Percentiles rank a stretch among this genome's conserved stretches.
Evolutionary conservation across 2,113 vertebrate genomes (phyloP).

Genomic region (Ginglymostoma cirratum): DNA sequence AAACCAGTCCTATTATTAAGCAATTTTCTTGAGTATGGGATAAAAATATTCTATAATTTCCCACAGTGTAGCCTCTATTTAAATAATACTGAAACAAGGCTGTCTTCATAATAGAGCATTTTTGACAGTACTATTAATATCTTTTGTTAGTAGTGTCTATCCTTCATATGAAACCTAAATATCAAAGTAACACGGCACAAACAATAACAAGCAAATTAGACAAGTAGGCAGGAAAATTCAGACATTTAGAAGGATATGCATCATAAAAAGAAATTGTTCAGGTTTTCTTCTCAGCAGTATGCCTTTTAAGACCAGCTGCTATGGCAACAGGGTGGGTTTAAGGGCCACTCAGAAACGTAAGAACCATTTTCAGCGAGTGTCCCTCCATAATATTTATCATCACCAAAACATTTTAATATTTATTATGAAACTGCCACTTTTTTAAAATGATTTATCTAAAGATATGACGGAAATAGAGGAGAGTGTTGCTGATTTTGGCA

Average conservation of each 20-base stretch:
- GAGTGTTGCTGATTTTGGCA: neutral
- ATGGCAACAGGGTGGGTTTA: neutral
- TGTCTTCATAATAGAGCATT: neutral
- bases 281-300: neutral
- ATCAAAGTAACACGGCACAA: neutral
- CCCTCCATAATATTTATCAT: neutral
- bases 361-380: neutral
- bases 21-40: neutral
- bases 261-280: neutral
- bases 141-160: neutral
- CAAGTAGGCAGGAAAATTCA: neutral
- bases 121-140: neutral
- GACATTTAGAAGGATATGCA: neutral
- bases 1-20: neutral
- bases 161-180: neutral
- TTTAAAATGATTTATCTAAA: neutral
- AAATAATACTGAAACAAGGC: neutral
- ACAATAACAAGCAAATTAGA: neutral
- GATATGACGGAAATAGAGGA: slow-evolving; percentile 10
- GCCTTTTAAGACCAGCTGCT: neutral
- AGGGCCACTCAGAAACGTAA: neutral
- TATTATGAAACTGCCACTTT: slow-evolving; percentile 17
- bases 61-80: neutral
- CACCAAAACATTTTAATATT: slow-evolving; percentile 30
- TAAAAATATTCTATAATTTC: neutral